Evolutionary conservation across 2,797 vertebrate species (phyloP).

Genomic region (Lepilemur septentrionalis): DNA sequence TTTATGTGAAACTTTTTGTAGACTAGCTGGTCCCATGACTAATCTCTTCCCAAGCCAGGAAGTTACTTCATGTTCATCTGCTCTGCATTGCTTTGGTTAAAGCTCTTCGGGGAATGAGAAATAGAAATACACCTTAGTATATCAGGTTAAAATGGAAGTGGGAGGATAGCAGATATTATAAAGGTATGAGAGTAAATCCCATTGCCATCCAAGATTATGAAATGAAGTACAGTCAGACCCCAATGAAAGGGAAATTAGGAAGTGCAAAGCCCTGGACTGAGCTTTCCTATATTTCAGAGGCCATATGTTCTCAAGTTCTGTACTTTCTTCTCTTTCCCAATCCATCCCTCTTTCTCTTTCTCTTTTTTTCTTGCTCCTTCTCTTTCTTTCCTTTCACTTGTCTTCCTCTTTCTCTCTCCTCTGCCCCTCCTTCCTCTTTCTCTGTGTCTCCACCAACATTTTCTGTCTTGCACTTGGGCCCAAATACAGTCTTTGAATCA

Average conservation of each 20-base stretch:
- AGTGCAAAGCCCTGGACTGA: background rate
- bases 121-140: background rate
- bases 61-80: background rate
- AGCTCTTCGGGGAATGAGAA: background rate
- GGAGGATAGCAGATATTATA: background rate
- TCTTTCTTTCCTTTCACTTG: background rate
- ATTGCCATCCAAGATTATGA: background rate
- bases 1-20: background rate
- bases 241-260: background rate
- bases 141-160: background rate
- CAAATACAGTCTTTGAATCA: constrained; percentile 28
- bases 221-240: background rate
- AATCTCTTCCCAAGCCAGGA: background rate
- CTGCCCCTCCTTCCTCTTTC: background rate
- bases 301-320: background rate
- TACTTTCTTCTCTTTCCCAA: background rate
- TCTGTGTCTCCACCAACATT: background rate
- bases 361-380: background rate
- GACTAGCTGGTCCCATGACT: background rate
- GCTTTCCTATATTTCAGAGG: background rate
- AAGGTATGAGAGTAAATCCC: background rate
- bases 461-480: background rate
- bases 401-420: background rate
- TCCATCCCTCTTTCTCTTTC: no score
- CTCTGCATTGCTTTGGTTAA: background rate